Percentiles rank a stretch among this genome's conserved stretches.
phyloP scores from a whole-genome alignment of 1,140 invertebrate genomes.

The Paralvinella palmiformis region DNA sequence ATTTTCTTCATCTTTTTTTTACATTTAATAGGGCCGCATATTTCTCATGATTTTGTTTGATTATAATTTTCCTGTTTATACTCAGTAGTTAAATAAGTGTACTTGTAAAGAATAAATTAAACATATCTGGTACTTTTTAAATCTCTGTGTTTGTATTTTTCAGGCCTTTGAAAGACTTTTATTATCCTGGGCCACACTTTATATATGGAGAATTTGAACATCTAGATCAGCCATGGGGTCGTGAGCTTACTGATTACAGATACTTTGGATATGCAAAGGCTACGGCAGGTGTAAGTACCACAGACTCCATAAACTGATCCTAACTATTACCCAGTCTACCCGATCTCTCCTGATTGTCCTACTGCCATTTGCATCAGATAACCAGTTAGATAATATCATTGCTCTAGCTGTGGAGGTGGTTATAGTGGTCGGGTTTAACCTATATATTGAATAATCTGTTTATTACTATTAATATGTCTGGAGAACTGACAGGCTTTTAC shows the following conservation, averaged over 20 bases:
- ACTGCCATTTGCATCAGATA: no score
- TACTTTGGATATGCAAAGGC: slow-evolving; percentile 16
- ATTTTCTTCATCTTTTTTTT: no score
- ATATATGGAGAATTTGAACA: slow-evolving; percentile 16
- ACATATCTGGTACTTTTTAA: neutral
- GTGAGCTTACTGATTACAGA: neutral
- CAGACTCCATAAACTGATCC: neutral
- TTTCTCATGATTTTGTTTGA: neutral
- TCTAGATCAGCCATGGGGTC: neutral
- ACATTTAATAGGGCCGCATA: neutral
- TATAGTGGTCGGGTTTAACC: no score
- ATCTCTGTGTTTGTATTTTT: neutral
- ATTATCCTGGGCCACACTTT: slow-evolving; percentile 17
- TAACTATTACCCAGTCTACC: no score
- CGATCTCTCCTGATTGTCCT: no score
- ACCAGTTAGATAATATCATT: no score
- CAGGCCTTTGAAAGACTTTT: slow-evolving; percentile 7
- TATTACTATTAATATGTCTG: no score
- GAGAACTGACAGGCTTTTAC: no score
- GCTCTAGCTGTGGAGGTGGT: no score
- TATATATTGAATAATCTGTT: no score
- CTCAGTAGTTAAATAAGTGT: neutral
- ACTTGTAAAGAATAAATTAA: neutral
- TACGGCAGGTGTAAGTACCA: neutral
- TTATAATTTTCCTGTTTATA: neutral